Evolutionary conservation across 2,797 vertebrate species (phyloP).

Genomic region (Thaleichthys pacificus): DNA sequence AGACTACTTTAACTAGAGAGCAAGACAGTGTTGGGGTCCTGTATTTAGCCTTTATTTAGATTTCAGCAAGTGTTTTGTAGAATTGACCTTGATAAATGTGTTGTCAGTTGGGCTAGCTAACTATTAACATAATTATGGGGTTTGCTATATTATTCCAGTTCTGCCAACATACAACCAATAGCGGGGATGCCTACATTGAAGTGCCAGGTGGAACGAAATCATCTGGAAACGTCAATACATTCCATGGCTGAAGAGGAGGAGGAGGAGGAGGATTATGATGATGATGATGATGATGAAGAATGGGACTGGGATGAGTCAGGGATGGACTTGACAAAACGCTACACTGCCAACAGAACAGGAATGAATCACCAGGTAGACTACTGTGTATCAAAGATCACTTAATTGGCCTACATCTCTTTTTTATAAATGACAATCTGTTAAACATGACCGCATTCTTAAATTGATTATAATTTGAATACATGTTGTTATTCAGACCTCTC

Average conservation of each 20-base stretch:
- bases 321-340: conserved; percentile 76
- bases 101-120: conserved; percentile 1
- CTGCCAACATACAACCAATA: neutral
- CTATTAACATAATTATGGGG: neutral
- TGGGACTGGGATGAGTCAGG: conserved; percentile 82
- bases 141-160: neutral
- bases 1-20: too few relatives aligned
- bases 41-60: too few relatives aligned
- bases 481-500: too few relatives aligned
- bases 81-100: neutral
- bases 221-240: conserved; percentile 2
- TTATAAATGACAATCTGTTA: neutral
- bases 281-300: conserved; percentile 70
- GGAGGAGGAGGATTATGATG: conserved; percentile 47
- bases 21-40: too few relatives aligned
- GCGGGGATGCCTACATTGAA: conserved; percentile 20
- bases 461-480: neutral
- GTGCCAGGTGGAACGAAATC: conserved; percentile 36
- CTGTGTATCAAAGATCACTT: neutral
- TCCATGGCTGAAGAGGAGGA: neutral
- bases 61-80: too few relatives aligned
- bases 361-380: conserved; percentile 78
- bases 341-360: conserved; percentile 52
- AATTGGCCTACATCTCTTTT: neutral
- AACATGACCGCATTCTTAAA: neutral